Evolutionary conservation across 2,888 invertebrate genomes (phyloP).

Genomic region (Epinotia brunnichana): DNA sequence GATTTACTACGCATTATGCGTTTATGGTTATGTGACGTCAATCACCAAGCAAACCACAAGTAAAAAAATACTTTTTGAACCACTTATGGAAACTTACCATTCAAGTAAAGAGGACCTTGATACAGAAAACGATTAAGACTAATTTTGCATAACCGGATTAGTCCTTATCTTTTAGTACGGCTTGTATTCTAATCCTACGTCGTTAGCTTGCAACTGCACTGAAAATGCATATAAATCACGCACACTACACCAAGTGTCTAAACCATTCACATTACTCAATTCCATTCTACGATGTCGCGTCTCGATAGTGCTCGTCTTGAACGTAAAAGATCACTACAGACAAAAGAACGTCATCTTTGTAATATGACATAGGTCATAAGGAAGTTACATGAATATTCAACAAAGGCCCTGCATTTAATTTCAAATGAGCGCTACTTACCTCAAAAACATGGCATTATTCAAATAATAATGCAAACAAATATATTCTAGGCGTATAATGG

Average conservation of each 20-base stretch:
- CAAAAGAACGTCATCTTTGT: slow-evolving; percentile 36
- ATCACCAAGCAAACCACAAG: too few relatives aligned
- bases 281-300: slow-evolving; percentile 16
- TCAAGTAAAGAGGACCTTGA: background rate
- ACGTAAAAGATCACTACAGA: slow-evolving; percentile 22
- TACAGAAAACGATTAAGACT: background rate
- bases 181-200: background rate
- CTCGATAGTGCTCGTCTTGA: slow-evolving; percentile 31
- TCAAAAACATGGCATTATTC: slow-evolving; percentile 47
- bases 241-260: slow-evolving; percentile 12
- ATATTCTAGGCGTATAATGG: slow-evolving; percentile 63
- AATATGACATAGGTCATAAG: slow-evolving; percentile 38
- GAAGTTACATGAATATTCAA: slow-evolving; percentile 45
- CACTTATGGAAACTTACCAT: background rate
- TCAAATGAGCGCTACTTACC: slow-evolving; percentile 45
- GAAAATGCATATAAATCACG: slow-evolving; percentile 55
- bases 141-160: background rate
- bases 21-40: too few relatives aligned
- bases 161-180: background rate
- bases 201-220: slow-evolving; percentile 51
- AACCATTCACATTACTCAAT: slow-evolving; percentile 25
- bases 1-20: too few relatives aligned
- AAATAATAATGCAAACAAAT: slow-evolving; percentile 66
- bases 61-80: background rate
- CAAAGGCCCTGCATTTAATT: slow-evolving; percentile 48